phyloP scores from a whole-genome alignment of 2,888 invertebrate genomes.

The Aporophyla nigra region DNA sequence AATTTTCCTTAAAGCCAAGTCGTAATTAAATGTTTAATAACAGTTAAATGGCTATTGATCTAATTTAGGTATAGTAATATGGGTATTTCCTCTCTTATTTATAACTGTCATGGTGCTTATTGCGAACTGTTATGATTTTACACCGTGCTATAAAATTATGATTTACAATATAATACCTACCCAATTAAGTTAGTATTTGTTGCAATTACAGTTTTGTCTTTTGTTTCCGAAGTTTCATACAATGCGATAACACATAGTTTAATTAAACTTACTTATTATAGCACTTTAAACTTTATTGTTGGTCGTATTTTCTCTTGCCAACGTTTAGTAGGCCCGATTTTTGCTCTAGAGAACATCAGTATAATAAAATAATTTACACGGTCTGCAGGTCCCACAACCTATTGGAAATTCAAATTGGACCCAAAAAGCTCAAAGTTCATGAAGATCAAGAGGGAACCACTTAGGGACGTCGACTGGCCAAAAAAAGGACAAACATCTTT shows the following conservation, averaged over 20 bases:
- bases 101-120: background rate
- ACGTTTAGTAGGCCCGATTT: background rate
- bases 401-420: constrained; percentile 53
- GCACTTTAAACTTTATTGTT: background rate
- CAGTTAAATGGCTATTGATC: background rate
- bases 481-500: constrained; percentile 32
- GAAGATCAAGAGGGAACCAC: constrained; percentile 17
- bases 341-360: constrained; percentile 8
- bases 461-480: constrained; percentile 1
- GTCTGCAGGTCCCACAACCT: constrained; percentile 1
- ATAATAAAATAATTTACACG: constrained; percentile 1
- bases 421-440: constrained; percentile 36
- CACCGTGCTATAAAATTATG: background rate
- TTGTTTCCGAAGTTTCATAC: background rate
- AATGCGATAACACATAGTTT: background rate
- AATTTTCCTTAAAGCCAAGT: constrained; percentile 8
- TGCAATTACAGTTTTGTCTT: background rate
- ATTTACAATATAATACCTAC: constrained; percentile 3
- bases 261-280: background rate
- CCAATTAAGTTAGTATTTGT: background rate
- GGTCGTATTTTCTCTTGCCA: background rate
- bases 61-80: background rate
- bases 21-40: background rate
- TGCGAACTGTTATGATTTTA: background rate
- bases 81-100: constrained; percentile 1